Conservation (phyloP, 1,140 invertebrate genomes). For the Drosophila simulans region DNA sequence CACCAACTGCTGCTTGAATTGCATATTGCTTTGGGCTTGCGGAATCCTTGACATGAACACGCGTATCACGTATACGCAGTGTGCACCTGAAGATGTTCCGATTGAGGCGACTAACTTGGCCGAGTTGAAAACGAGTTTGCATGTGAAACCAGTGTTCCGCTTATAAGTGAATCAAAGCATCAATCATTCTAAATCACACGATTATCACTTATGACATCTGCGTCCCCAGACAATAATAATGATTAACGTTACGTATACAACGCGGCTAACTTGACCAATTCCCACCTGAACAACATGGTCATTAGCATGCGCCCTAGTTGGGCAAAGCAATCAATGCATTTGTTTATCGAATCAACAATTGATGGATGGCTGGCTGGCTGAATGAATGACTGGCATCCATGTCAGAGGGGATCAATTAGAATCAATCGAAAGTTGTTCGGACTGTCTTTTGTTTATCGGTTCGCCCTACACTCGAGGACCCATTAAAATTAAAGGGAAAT, state of each 20-base stretch:
- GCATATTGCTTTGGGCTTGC: background rate
- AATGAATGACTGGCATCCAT: conserved; percentile 46
- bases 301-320: conserved; percentile 39
- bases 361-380: conserved; percentile 18
- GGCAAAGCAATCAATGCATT: conserved; percentile 60
- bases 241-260: conserved; percentile 48
- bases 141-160: conserved; percentile 4
- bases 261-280: conserved; percentile 26
- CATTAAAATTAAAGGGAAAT: conserved; percentile 65
- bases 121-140: background rate
- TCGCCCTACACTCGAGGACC: conserved; percentile 5
- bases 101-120: conserved; percentile 2
- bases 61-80: conserved; percentile 14
- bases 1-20: background rate
- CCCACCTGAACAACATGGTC: conserved; percentile 42
- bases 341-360: conserved; percentile 54
- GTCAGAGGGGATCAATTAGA: conserved; percentile 67
- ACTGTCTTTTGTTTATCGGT: background rate
- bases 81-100: background rate
- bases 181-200: conserved; percentile 17
- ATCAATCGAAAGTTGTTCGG: conserved; percentile 45
- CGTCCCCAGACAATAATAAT: conserved; percentile 14
- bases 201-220: conserved; percentile 25
- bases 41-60: conserved; percentile 6
- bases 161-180: conserved; percentile 4